These are phyloP conservation scores for Thryonomys swinderianus DNA, from an alignment of 2,113 vertebrate species.

Conservation along the genomic window DNA sequence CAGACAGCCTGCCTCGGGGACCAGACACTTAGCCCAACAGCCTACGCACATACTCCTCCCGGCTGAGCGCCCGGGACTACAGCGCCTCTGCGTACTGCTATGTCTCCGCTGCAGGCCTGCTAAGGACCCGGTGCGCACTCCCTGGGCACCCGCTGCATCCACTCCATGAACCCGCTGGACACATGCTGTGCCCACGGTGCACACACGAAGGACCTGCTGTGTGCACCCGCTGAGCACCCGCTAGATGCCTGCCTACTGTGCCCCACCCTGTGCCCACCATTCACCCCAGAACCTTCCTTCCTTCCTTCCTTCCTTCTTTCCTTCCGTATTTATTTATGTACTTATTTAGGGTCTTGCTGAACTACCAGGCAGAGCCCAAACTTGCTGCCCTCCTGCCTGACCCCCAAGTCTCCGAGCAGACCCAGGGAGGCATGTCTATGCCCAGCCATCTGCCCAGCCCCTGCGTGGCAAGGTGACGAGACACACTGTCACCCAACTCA, in stretches of 20 bases:
- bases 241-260: not conserved
- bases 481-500: not conserved
- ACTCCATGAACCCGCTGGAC: too few relatives aligned
- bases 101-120: too few relatives aligned
- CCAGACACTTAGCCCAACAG: too few relatives aligned
- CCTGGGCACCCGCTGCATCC: not conserved
- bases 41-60: too few relatives aligned
- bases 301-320: too few relatives aligned
- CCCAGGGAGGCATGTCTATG: not conserved
- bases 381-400: not conserved
- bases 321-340: not conserved
- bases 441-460: too few relatives aligned
- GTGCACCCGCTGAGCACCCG: not conserved
- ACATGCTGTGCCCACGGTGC: not conserved
- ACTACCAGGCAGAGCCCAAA: not conserved
- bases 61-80: too few relatives aligned
- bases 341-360: not conserved
- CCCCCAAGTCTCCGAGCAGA: not conserved
- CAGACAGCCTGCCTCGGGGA: not conserved
- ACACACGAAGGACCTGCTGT: not conserved
- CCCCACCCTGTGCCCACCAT: not conserved
- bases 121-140: too few relatives aligned
- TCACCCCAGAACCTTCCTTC: not conserved
- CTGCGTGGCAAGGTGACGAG: fast-evolving
- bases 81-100: too few relatives aligned